A percentile compares a stretch with the other conserved stretches of the same genome.
Conservation (phyloP, 2,113 vertebrate genomes). For the Dicrurus megarhynchus region DNA sequence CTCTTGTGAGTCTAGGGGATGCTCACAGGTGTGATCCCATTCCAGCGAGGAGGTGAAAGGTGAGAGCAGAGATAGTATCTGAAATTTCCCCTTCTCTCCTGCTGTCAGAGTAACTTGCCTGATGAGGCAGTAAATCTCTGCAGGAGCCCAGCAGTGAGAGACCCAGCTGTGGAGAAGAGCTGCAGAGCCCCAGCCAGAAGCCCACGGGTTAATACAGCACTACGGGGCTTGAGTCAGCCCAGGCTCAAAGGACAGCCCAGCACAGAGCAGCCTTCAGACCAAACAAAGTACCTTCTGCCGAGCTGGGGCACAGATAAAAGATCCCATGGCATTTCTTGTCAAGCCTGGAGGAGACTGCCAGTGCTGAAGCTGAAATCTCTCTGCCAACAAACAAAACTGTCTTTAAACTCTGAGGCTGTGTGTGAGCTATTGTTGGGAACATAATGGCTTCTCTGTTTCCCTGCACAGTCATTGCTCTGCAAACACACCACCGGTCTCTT, state of each 20-base stretch:
- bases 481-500: slow-evolving; percentile 10
- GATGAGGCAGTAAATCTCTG: neutral
- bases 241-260: neutral
- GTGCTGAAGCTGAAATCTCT: slow-evolving; percentile 33
- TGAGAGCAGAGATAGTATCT: neutral
- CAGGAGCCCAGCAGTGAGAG: neutral
- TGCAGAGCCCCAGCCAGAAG: neutral
- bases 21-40: neutral
- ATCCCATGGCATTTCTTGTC: slow-evolving; percentile 32
- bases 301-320: slow-evolving; percentile 29
- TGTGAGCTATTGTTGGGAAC: slow-evolving; percentile 52
- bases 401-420: slow-evolving; percentile 54
- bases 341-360: slow-evolving; percentile 50
- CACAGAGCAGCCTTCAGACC: slow-evolving; percentile 36
- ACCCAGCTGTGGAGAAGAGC: neutral
- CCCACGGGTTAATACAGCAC: neutral
- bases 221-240: fast-evolving
- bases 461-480: slow-evolving; percentile 23
- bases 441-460: slow-evolving; percentile 61
- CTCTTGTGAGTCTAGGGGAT: neutral
- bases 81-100: neutral
- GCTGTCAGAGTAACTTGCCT: neutral
- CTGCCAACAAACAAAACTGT: slow-evolving; percentile 52
- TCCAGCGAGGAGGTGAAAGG: neutral
- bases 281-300: slow-evolving; percentile 52